Evolutionary conservation across 2,113 vertebrate species (phyloP).

Genomic region (Mixornis gularis): DNA sequence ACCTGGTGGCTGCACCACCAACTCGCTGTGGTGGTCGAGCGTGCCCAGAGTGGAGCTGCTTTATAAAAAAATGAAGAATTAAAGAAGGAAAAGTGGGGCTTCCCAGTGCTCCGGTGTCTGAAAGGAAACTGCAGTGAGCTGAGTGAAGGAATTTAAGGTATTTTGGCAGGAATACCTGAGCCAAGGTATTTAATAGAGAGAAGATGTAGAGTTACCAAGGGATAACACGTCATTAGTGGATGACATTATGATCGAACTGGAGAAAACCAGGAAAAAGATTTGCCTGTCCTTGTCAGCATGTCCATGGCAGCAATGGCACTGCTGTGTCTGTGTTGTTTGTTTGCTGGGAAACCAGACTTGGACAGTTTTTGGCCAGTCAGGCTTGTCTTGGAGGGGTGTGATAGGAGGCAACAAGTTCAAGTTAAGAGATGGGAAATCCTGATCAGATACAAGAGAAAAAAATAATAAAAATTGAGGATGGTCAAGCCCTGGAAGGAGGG

Average conservation of each 20-base stretch:
- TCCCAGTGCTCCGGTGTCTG: background rate
- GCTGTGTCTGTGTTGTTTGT: background rate
- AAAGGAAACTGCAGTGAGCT: background rate
- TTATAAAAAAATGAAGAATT: background rate
- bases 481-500: background rate
- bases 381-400: rapidly evolving
- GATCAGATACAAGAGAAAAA: background rate
- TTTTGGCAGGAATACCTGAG: no score
- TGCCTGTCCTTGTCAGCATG: background rate
- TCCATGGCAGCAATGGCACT: background rate
- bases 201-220: background rate
- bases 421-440: background rate
- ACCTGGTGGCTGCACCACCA: background rate
- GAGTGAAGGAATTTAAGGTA: background rate
- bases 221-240: background rate
- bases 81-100: background rate
- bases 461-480: background rate
- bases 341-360: background rate
- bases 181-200: background rate
- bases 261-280: background rate
- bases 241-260: background rate
- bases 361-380: background rate
- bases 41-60: background rate
- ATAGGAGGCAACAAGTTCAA: background rate
- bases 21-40: background rate